phyloP scores from a whole-genome alignment of 2,888 invertebrate species.

The Cyrtodaria siliqua region DNA sequence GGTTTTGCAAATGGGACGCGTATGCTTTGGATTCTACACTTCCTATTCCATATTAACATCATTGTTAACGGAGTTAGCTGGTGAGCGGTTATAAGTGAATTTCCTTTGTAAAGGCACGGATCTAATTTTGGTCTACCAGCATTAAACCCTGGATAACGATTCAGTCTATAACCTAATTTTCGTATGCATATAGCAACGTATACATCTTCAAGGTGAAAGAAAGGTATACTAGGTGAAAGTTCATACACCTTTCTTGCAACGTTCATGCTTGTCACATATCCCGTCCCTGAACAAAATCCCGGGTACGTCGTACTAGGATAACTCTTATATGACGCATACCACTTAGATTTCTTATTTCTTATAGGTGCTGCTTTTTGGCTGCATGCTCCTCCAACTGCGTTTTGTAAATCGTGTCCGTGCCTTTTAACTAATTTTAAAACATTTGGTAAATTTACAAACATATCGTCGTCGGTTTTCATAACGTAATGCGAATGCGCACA shows the following conservation, averaged over 20 bases:
- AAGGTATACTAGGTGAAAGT: conserved; percentile 72
- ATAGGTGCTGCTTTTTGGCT: conserved; percentile 56
- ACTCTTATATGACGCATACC: conserved; percentile 71
- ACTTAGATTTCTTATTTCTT: conserved; percentile 71
- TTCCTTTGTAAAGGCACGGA: conserved; percentile 61
- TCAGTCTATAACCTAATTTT: conserved; percentile 61
- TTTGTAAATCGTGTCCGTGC: conserved; percentile 34
- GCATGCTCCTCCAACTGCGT: conserved; percentile 66
- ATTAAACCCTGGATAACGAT: conserved; percentile 65
- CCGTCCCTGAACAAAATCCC: conserved; percentile 78
- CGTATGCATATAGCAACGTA: conserved; percentile 73
- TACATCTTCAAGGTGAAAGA: conserved; percentile 79
- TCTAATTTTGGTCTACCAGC: conserved; percentile 34
- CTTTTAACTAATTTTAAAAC: conserved; percentile 43
- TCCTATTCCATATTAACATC: conserved; percentile 18
- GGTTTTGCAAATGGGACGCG: no score
- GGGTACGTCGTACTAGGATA: conserved; percentile 74
- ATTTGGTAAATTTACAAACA: conserved; percentile 64
- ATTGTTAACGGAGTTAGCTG: conserved; percentile 44
- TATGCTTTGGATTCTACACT: no score
- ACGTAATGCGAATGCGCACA: conserved; percentile 59
- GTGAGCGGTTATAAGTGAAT: conserved; percentile 64
- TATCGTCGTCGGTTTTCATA: conserved; percentile 29
- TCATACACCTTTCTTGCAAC: conserved; percentile 66
- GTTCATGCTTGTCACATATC: conserved; percentile 72